phyloP scores from a whole-genome alignment of 2,888 invertebrate species.

The Buathra laborator region DNA sequence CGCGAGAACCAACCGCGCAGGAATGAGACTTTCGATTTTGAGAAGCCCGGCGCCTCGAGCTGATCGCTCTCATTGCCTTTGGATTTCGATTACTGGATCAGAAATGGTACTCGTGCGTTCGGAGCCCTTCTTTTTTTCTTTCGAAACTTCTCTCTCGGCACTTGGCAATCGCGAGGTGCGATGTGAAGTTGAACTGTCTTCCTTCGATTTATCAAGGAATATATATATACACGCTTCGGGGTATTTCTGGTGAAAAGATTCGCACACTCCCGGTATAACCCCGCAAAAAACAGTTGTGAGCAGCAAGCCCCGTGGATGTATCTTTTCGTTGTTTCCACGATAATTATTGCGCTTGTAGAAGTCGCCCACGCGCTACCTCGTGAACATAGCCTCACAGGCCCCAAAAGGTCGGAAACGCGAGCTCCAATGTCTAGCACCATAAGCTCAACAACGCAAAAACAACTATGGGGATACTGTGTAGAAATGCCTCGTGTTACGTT shows the following conservation, averaged over 20 bases:
- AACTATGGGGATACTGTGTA: slow-evolving; percentile 34
- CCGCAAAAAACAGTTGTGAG: slow-evolving; percentile 18
- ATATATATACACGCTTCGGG: not conserved
- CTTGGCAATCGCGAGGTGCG: slow-evolving; percentile 7
- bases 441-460: slow-evolving; percentile 41
- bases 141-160: slow-evolving; percentile 1
- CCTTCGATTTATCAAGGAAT: slow-evolving; percentile 10
- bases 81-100: slow-evolving; percentile 46
- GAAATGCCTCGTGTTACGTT: slow-evolving; percentile 73
- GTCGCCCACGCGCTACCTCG: slow-evolving; percentile 68
- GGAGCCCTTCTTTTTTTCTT: not conserved
- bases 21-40: slow-evolving; percentile 67
- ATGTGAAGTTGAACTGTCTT: slow-evolving; percentile 3
- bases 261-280: slow-evolving; percentile 4
- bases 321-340: slow-evolving; percentile 66
- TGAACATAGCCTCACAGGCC: slow-evolving; percentile 35
- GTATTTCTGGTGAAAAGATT: not conserved
- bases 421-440: slow-evolving; percentile 51
- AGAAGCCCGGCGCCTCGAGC: slow-evolving; percentile 65
- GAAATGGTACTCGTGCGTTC: not conserved
- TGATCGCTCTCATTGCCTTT: slow-evolving; percentile 34
- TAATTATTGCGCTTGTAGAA: slow-evolving; percentile 72
- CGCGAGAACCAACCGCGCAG: slow-evolving; percentile 38
- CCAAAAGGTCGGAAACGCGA: slow-evolving; percentile 62
- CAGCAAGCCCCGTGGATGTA: slow-evolving; percentile 34